Percentiles rank a stretch among this genome's conserved stretches.
Conservation (phyloP, 2,888 invertebrate species). For the Habroteleia sp. region DNA sequence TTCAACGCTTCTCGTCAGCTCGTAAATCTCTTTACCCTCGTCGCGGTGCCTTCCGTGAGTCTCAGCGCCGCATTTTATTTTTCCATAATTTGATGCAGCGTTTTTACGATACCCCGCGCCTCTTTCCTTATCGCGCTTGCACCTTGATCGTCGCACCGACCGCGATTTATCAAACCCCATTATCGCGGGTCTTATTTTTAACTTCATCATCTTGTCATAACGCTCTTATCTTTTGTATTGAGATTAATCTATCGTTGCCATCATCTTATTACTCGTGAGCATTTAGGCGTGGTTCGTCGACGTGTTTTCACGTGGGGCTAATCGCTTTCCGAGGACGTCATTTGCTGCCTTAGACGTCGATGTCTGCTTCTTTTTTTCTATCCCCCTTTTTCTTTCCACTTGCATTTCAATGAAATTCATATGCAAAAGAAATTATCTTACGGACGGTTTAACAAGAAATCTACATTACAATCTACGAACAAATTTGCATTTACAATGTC, state of each 20-base stretch:
- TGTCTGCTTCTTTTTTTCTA: background rate
- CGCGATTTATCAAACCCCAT: slow-evolving; percentile 52
- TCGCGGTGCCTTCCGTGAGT: slow-evolving; percentile 5
- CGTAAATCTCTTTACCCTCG: slow-evolving; percentile 53
- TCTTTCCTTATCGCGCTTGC: slow-evolving; percentile 39
- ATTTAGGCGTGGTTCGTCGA: slow-evolving; percentile 38
- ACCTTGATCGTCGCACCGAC: slow-evolving; percentile 47
- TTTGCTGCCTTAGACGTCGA: background rate
- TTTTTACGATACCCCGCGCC: slow-evolving; percentile 31
- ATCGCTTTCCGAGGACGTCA: slow-evolving; percentile 22
- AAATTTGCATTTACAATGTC: no score
- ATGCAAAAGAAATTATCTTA: background rate
- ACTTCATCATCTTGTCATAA: slow-evolving; percentile 57
- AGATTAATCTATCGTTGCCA: slow-evolving; percentile 47
- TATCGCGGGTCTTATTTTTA: slow-evolving; percentile 54
- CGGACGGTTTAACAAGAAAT: no score
- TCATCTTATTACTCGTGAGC: slow-evolving; percentile 45
- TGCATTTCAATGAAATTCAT: background rate
- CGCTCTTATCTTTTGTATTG: slow-evolving; percentile 46
- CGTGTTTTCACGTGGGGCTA: slow-evolving; percentile 22
- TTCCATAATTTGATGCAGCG: slow-evolving; percentile 53
- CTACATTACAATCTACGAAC: no score
- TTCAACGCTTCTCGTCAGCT: slow-evolving; percentile 46
- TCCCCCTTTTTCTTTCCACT: background rate
- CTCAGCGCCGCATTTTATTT: slow-evolving; percentile 25